Conservation (phyloP, 2,888 invertebrate species). For the Nomada goodeniana region DNA sequence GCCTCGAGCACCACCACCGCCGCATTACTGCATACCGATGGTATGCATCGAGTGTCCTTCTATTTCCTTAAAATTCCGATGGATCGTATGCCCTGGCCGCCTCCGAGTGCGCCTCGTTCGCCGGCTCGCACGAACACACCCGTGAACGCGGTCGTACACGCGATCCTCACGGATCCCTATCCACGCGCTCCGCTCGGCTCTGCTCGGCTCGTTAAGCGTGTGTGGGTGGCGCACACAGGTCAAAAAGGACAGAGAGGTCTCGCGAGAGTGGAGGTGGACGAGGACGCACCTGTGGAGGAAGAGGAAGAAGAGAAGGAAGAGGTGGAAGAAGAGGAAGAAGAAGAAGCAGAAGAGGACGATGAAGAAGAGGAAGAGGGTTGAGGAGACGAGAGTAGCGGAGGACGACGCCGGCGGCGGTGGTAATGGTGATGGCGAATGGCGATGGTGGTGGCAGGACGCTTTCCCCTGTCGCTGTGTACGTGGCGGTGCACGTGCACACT, state of each 20-base stretch:
- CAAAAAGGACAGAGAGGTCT: constrained; percentile 39
- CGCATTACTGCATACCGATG: constrained; percentile 70
- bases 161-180: constrained; percentile 46
- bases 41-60: constrained; percentile 81
- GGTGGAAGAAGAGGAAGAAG: constrained; percentile 51
- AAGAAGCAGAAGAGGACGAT: constrained; percentile 52
- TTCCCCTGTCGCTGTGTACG: constrained; percentile 62
- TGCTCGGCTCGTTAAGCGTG: constrained; percentile 61
- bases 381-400: constrained; percentile 61
- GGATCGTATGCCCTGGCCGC: constrained; percentile 73
- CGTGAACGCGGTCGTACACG: constrained; percentile 23
- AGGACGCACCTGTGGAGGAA: constrained; percentile 34
- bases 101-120: constrained; percentile 56
- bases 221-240: constrained; percentile 59
- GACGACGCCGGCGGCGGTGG: constrained; percentile 75
- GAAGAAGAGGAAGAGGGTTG: constrained; percentile 65
- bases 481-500: constrained; percentile 25
- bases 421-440: constrained; percentile 81
- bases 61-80: constrained; percentile 81
- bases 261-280: constrained; percentile 46
- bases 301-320: constrained; percentile 22
- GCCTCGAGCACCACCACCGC: constrained; percentile 48
- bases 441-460: constrained; percentile 78
- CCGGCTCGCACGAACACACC: constrained; percentile 43
- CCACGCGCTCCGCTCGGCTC: constrained; percentile 42